These are phyloP conservation scores for Apeira syringaria DNA, from an alignment of 2,888 invertebrate genomes.

Conservation along the genomic window DNA sequence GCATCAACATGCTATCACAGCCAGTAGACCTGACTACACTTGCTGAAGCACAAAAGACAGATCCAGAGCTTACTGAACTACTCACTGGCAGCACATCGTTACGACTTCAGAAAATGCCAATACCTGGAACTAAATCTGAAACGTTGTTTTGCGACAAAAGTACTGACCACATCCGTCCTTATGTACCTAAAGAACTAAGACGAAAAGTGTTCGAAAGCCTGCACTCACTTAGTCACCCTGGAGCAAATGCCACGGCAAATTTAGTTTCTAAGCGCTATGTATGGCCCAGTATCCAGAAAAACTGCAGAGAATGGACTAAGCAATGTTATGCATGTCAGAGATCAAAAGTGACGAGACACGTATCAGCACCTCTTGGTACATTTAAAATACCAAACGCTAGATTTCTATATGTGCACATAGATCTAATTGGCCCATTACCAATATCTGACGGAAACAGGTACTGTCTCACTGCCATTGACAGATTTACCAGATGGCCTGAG, in stretches of 20 bases:
- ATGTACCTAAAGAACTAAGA: slow-evolving; percentile 23
- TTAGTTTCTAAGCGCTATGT: slow-evolving; percentile 44
- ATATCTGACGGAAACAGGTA: slow-evolving; percentile 24
- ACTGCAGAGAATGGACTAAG: slow-evolving; percentile 42
- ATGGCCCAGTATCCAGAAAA: slow-evolving; percentile 48
- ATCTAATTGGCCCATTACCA: slow-evolving; percentile 28
- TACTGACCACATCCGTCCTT: slow-evolving; percentile 29
- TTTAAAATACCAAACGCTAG: slow-evolving; percentile 35
- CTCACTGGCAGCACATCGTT: slow-evolving; percentile 6
- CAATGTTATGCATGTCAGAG: slow-evolving; percentile 46
- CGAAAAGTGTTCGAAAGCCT: slow-evolving; percentile 33
- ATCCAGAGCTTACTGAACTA: slow-evolving; percentile 20
- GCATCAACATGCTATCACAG: slow-evolving; percentile 27
- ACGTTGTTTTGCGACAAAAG: slow-evolving; percentile 35
- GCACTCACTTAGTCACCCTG: slow-evolving; percentile 15
- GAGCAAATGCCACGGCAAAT: slow-evolving; percentile 29
- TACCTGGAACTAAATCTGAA: slow-evolving; percentile 2
- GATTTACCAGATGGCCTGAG: slow-evolving; percentile 35
- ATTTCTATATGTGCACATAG: slow-evolving; percentile 29
- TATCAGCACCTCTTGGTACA: slow-evolving; percentile 31
- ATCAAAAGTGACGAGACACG: slow-evolving; percentile 44
- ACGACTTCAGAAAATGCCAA: slow-evolving; percentile 12
- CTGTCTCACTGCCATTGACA: slow-evolving; percentile 32
- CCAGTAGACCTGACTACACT: slow-evolving; percentile 13
- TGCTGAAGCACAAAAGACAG: slow-evolving; percentile 21